Evolutionary conservation across 92 coral and sea anemone genomes (phyloP), one percentile per base, ranked within the genome.

Genomic region (Nematostella vectensis): DNA sequence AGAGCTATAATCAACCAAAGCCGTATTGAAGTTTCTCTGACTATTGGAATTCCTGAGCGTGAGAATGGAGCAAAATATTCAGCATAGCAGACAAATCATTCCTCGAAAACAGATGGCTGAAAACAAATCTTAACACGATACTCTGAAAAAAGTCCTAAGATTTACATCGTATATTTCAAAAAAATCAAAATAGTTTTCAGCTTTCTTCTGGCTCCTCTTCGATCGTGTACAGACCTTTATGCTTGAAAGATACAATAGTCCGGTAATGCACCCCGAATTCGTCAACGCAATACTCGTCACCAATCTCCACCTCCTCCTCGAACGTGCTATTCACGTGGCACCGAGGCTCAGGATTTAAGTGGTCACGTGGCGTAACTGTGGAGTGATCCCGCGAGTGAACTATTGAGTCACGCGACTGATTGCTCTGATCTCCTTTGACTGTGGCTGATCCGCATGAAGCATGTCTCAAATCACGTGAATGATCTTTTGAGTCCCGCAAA

Each of bases 181-280:
- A n/a, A n/a, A n/a, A n/a, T n/a, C n/a, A n/a, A n/a, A n/a, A n/a
- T n/a, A n/a, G n/a, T n/a, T n/a, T n/a, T n/a, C n/a, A n/a, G n/a
- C n/a, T n/a, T n/a, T 58, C 69, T 62, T 85, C 83, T 31, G 83
- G 74, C 54, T 85, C 88, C 27, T 85, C 95, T 1, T 70, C 65
- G 51, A 85, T 85, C 19, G 88, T 80, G 20, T 85, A 80, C 40
- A 85, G 72, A 57, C 87, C 89, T 54, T 78, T 56, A 15, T 59
- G 72, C 16, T 47, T 45, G 52, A 13, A 22, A 4, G 62, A 45
- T 11, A 45, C 18, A 6, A 45, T 45, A 9, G 51, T 11, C 15
- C 15, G 8, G 15, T 6, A 33, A 15, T 33, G 40, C 6, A 6
- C 40, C 6, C 40, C 6, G 15, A 6, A 6, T 4, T 45, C 51